Percentiles rank a stretch among this genome's conserved stretches.
Conservation (phyloP, 2,797 vertebrate genomes). For the Australoheros facetus region DNA sequence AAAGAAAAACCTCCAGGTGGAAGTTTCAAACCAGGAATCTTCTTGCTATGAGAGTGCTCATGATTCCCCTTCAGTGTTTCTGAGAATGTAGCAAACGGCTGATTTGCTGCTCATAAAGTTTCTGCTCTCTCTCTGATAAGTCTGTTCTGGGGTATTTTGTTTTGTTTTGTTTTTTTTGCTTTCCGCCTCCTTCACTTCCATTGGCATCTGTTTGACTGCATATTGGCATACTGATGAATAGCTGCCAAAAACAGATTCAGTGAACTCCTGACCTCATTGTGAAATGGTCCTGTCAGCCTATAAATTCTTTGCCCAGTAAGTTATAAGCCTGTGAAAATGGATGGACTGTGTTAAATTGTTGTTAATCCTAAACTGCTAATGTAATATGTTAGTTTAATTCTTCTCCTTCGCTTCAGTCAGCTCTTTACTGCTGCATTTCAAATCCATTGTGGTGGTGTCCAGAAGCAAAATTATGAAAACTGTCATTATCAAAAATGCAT, state of each 20-base stretch:
- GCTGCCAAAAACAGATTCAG: neutral
- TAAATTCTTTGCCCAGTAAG: neutral
- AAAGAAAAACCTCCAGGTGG: neutral
- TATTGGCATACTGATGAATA: neutral
- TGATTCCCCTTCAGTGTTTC: neutral
- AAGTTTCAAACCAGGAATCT: neutral
- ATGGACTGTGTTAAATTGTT: neutral
- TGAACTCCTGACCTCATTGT: neutral
- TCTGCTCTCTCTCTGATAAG: neutral
- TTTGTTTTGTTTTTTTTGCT: neutral
- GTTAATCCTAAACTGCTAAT: neutral
- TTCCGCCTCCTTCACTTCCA: neutral
- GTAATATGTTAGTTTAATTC: neutral
- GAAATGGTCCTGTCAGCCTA: neutral
- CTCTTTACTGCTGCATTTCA: neutral
- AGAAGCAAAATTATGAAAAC: neutral
- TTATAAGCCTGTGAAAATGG: neutral
- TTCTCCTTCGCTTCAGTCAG: neutral
- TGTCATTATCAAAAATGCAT: neutral
- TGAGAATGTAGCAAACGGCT: neutral
- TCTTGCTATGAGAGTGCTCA: neutral
- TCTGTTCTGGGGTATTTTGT: neutral
- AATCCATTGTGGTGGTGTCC: neutral
- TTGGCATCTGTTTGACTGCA: neutral
- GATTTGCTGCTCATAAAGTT: neutral